A percentile compares a stretch with the other conserved stretches of the same genome.
These are phyloP conservation scores for Steinernema carpocapsae DNA, from an alignment of 2,888 invertebrate genomes.

Conservation along the genomic window DNA sequence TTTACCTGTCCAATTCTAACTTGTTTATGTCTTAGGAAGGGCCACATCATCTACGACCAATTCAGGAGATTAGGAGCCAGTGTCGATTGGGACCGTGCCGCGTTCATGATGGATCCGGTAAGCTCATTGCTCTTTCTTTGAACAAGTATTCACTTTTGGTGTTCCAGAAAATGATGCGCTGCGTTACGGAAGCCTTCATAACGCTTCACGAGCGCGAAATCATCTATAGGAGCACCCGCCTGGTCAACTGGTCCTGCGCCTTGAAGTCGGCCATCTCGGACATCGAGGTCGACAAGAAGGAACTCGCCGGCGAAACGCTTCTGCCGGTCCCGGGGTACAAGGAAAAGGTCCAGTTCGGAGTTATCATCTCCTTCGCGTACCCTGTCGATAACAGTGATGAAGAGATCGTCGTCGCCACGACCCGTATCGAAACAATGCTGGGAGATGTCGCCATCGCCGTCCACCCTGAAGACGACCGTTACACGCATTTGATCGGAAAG, in stretches of 20 bases:
- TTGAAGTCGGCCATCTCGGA: slow-evolving; percentile 97
- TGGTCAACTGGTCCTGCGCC: slow-evolving; percentile 98
- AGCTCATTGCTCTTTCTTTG: not conserved
- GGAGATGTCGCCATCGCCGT: slow-evolving; percentile 97
- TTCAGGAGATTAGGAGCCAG: slow-evolving; percentile 86
- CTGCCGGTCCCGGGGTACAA: slow-evolving; percentile 88
- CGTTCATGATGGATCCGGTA: slow-evolving; percentile 92
- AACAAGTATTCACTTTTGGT: not conserved
- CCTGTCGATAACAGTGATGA: slow-evolving; percentile 77
- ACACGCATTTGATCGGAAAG: slow-evolving; percentile 67
- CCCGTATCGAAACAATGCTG: slow-evolving; percentile 96
- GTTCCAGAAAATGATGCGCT: slow-evolving; percentile 77
- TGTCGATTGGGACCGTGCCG: slow-evolving; percentile 89
- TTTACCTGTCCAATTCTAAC: not conserved
- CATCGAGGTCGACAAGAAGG: slow-evolving; percentile 94
- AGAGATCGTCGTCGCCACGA: slow-evolving; percentile 91
- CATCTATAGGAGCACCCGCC: slow-evolving; percentile 88
- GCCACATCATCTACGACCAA: slow-evolving; percentile 81
- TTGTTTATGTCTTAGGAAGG: slow-evolving; percentile 74
- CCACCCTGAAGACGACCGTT: slow-evolving; percentile 88
- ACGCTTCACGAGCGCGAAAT: slow-evolving; percentile 83
- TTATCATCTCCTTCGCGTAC: slow-evolving; percentile 89
- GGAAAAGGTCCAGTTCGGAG: slow-evolving; percentile 90
- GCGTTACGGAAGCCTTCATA: slow-evolving; percentile 93
- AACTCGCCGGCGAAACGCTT: slow-evolving; percentile 83